Conservation (phyloP, 2,888 invertebrate species). For the Brachylomia viminalis region DNA sequence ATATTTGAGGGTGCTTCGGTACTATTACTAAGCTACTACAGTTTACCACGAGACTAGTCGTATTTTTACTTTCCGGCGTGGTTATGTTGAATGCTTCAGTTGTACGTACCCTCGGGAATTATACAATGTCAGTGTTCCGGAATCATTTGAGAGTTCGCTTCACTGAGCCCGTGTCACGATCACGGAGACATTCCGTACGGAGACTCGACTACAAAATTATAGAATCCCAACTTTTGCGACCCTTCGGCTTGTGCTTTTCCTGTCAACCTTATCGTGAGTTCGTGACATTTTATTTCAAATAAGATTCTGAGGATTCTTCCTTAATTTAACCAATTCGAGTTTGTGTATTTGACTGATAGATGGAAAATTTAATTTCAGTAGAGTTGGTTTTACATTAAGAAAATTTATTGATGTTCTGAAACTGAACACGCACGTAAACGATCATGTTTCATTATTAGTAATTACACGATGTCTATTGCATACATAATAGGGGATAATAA, state of each 20-base stretch:
- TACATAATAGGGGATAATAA: slow-evolving; percentile 36
- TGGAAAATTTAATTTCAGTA: slow-evolving; percentile 15
- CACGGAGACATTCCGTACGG: slow-evolving; percentile 33
- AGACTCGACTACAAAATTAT: slow-evolving; percentile 44
- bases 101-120: slow-evolving; percentile 31
- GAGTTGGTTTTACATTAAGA: slow-evolving; percentile 8
- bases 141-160: slow-evolving; percentile 45
- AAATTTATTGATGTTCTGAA: slow-evolving; percentile 28
- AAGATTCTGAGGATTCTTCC: slow-evolving; percentile 11
- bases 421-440: slow-evolving; percentile 39
- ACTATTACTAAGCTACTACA: background rate
- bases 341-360: slow-evolving; percentile 5
- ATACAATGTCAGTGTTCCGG: slow-evolving; percentile 50
- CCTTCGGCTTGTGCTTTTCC: slow-evolving; percentile 36
- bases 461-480: slow-evolving; percentile 25
- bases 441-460: slow-evolving; percentile 43
- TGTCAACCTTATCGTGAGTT: slow-evolving; percentile 41
- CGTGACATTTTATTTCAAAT: slow-evolving; percentile 43
- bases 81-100: slow-evolving; percentile 15
- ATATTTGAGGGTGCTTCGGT: background rate
- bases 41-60: background rate
- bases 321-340: slow-evolving; percentile 15
- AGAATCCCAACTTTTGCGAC: slow-evolving; percentile 41
- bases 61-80: slow-evolving; percentile 3
- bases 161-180: slow-evolving; percentile 46